These are phyloP conservation scores for Dromococcyx pavoninus DNA, from an alignment of 2,797 vertebrate genomes.

Conservation along the genomic window DNA sequence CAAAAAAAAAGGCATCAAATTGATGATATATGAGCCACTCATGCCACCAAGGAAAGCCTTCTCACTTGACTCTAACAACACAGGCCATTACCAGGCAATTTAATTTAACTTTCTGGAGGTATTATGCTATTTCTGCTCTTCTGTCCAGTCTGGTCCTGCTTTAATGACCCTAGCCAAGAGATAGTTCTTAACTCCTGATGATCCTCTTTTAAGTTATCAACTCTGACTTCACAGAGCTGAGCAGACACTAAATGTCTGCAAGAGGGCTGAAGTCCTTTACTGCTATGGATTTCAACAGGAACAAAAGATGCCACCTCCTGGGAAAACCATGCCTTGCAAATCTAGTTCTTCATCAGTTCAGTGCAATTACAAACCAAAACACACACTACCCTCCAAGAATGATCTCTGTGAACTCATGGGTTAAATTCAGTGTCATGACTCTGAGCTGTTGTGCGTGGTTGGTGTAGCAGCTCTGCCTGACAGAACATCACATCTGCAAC, in stretches of 20 bases:
- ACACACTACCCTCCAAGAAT: not conserved
- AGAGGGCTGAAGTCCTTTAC: not conserved
- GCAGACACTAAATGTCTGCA: not conserved
- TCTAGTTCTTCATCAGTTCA: not conserved
- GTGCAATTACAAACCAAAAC: not conserved
- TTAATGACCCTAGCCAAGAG: not conserved
- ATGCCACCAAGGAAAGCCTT: not conserved
- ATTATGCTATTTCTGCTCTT: not conserved
- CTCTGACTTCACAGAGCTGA: not conserved
- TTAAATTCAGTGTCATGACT: not conserved
- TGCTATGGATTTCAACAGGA: not conserved
- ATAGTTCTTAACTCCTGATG: not conserved
- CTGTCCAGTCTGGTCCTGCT: not conserved
- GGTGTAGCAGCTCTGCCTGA: not conserved
- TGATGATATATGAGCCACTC: not conserved
- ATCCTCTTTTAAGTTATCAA: not conserved
- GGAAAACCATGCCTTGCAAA: not conserved
- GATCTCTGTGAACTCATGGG: not conserved
- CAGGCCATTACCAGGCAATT: not conserved
- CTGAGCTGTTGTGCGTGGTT: not conserved
- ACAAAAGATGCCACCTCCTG: not conserved
- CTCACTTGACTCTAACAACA: not conserved
- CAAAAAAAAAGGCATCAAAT: not conserved
- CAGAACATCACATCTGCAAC: not conserved
- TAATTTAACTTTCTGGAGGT: not conserved